Conservation (phyloP, 2,113 vertebrate species). For the Glaucidium brasilianum region DNA sequence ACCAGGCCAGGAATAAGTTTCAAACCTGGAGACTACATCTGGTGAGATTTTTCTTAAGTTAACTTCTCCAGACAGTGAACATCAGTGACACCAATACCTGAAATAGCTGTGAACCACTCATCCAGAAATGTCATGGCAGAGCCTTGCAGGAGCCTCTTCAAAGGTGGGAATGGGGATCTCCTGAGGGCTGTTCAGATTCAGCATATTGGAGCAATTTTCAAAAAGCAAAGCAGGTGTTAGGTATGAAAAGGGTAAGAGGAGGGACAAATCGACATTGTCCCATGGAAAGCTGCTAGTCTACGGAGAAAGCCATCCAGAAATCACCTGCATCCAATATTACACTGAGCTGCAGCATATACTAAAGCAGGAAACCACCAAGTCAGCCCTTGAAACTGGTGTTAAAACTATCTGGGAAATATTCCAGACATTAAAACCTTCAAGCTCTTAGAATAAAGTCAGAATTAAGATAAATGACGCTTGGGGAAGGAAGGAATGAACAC, state of each 20-base stretch:
- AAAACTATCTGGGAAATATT: slow-evolving; percentile 1
- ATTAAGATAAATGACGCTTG: not conserved
- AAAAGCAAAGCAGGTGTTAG: not conserved
- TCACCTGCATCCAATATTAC: not conserved
- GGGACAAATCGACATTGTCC: rapidly evolving
- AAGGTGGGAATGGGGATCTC: not conserved
- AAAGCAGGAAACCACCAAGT: not conserved
- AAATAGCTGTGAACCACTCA: not conserved
- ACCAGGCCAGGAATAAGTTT: not conserved
- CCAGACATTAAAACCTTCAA: not conserved
- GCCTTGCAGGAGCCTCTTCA: not conserved
- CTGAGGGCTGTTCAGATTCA: not conserved
- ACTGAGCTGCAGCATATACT: not conserved
- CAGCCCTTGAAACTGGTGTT: not conserved
- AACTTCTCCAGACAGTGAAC: not conserved
- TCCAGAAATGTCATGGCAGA: not conserved
- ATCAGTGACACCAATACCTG: not conserved
- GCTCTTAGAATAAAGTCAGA: not conserved
- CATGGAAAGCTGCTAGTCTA: not conserved
- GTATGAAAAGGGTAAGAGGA: not conserved
- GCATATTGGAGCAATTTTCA: not conserved
- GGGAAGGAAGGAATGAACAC: not conserved
- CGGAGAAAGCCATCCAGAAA: not conserved
- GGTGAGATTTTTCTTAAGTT: not conserved
- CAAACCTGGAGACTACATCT: not conserved